These are phyloP conservation scores for Leptinotarsa lineolata DNA, from an alignment of 1,140 invertebrate genomes.

Conservation along the genomic window DNA sequence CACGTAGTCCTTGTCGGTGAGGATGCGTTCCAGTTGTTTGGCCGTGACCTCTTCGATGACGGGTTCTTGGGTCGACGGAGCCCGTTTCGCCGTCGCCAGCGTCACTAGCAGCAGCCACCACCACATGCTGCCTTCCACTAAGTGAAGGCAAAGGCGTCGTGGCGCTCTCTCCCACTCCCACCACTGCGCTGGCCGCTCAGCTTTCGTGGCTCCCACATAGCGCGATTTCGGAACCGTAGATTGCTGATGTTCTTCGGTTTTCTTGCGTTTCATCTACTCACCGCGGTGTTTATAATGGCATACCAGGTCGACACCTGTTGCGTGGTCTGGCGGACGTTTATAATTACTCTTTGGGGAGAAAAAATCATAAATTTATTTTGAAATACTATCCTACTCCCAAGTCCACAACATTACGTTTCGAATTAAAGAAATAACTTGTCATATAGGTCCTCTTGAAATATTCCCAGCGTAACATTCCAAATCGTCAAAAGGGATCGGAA, in stretches of 20 bases:
- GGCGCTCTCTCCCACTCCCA: slow-evolving; percentile 19
- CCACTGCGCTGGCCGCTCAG: slow-evolving; percentile 9
- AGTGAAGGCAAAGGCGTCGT: slow-evolving; percentile 22
- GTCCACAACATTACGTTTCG: no score
- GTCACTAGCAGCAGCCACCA: slow-evolving; percentile 61
- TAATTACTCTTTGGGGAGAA: not conserved
- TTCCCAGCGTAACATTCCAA: no score
- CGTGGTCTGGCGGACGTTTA: not conserved
- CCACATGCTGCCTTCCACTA: slow-evolving; percentile 57
- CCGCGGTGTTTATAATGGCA: not conserved
- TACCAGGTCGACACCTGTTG: not conserved
- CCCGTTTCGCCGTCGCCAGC: slow-evolving; percentile 56
- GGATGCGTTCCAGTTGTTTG: slow-evolving; percentile 85
- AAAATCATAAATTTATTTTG: no score
- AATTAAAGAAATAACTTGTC: no score
- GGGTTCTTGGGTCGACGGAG: slow-evolving; percentile 64
- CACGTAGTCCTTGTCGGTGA: slow-evolving; percentile 89
- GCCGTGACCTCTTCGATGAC: slow-evolving; percentile 90
- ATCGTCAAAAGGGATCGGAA: no score
- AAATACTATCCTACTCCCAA: no score
- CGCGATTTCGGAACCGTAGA: not conserved
- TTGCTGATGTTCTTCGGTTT: not conserved
- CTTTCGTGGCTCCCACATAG: slow-evolving; percentile 1
- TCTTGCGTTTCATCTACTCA: not conserved
- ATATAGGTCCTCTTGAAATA: no score